A percentile compares a stretch with the other conserved stretches of the same genome.
These are phyloP conservation scores for Micronycteris hirsuta DNA, from an alignment of 2,113 vertebrate genomes.

Conservation along the genomic window DNA sequence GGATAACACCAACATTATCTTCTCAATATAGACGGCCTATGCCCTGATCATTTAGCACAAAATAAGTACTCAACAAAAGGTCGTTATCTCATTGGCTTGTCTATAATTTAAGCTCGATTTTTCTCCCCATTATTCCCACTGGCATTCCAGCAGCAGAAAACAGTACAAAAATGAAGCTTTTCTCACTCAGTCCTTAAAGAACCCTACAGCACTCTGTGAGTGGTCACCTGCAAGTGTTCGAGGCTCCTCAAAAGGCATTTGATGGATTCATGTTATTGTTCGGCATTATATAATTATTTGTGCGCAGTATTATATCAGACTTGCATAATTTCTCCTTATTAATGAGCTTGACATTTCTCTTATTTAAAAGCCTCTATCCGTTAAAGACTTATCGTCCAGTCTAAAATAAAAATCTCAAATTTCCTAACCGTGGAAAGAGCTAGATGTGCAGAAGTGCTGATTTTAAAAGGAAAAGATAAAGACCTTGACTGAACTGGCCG, in stretches of 20 bases:
- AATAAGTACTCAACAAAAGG: neutral
- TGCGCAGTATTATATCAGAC: neutral
- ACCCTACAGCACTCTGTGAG: neutral
- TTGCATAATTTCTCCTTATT: neutral
- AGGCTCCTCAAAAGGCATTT: neutral
- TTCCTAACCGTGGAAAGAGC: neutral
- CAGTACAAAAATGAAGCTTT: neutral
- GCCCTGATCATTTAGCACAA: neutral
- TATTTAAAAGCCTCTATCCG: neutral
- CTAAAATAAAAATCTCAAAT: conserved; percentile 32
- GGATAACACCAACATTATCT: neutral
- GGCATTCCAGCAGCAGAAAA: neutral
- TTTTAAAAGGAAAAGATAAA: neutral
- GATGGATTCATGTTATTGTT: neutral
- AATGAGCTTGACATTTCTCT: neutral
- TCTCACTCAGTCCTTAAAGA: neutral
- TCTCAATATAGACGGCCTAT: neutral
- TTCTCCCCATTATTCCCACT: neutral
- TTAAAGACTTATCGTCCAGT: conserved; percentile 13
- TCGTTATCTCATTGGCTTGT: neutral
- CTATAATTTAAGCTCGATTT: neutral
- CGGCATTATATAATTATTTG: neutral
- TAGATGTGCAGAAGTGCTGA: neutral
- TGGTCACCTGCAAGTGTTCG: neutral
- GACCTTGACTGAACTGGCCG: neutral